Conservation (phyloP, 2,113 vertebrate species). For the Pterocles gutturalis region DNA sequence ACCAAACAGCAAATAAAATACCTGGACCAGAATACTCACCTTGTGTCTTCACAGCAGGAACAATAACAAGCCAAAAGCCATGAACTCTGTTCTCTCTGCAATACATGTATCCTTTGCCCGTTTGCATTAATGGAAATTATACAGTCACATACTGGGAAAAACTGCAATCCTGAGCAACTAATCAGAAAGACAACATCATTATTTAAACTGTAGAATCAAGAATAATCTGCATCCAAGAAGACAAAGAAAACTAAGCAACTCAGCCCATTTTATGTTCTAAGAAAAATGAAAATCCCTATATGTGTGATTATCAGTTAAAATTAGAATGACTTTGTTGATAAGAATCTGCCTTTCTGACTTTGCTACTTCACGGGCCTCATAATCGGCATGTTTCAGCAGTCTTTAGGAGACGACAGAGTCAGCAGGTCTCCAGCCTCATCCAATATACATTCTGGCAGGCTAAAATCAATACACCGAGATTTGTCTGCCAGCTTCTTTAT, state of each 20-base stretch:
- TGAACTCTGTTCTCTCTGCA: not conserved
- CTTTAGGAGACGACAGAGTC: slow-evolving; percentile 1
- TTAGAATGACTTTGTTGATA: not conserved
- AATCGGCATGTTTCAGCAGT: slow-evolving; percentile 22
- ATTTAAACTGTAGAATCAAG: not conserved
- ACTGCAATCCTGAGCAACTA: not conserved
- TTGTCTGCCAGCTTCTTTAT: slow-evolving; percentile 42
- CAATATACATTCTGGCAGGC: slow-evolving; percentile 28
- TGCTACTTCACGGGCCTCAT: not conserved
- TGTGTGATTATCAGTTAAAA: not conserved
- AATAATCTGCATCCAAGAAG: not conserved
- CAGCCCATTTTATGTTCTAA: not conserved
- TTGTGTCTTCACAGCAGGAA: not conserved
- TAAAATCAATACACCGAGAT: slow-evolving; percentile 25
- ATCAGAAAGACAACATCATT: not conserved
- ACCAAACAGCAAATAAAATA: not conserved
- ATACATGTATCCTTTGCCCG: not conserved
- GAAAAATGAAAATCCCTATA: not conserved
- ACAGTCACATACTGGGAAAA: not conserved
- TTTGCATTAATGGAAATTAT: not conserved
- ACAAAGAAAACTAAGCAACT: not conserved
- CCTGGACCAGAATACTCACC: not conserved
- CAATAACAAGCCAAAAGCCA: not conserved
- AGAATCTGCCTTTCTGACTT: not conserved
- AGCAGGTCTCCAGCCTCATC: slow-evolving; percentile 47